phyloP scores from a whole-genome alignment of 92 coral and sea anemone species.

The Plumapathes pennacea region DNA sequence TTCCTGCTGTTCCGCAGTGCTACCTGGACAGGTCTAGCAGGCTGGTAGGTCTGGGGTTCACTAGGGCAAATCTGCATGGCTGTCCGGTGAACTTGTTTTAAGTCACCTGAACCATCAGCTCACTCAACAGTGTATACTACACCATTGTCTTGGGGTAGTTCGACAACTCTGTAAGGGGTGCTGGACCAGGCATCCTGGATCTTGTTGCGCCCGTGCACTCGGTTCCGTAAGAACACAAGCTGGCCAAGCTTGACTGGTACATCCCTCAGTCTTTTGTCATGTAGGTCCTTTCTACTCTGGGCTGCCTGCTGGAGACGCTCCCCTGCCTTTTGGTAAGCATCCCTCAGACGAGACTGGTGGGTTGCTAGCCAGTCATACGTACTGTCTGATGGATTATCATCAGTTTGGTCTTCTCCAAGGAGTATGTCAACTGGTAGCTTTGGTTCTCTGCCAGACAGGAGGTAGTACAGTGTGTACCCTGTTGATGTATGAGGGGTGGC shows the following conservation, averaged over 20 bases:
- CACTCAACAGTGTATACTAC: too few species aligned
- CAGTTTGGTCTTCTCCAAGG: constrained; percentile 10
- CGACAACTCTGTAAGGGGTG: too few species aligned
- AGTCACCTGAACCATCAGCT: too few species aligned
- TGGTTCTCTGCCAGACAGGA: constrained; percentile 44
- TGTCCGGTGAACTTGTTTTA: too few species aligned
- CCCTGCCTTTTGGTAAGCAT: constrained; percentile 65
- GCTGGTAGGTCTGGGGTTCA: too few species aligned
- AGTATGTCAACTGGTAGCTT: constrained; percentile 43
- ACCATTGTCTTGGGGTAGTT: too few species aligned
- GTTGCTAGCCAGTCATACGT: constrained; percentile 29
- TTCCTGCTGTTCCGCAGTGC: too few species aligned
- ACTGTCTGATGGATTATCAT: background rate
- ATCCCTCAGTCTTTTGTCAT: constrained; percentile 7
- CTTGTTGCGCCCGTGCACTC: constrained; percentile 37
- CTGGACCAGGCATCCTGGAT: too few species aligned
- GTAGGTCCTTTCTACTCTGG: constrained; percentile 21
- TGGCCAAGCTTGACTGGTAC: constrained; percentile 23
- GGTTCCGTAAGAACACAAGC: constrained; percentile 16
- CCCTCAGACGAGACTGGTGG: constrained; percentile 33
- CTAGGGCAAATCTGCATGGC: too few species aligned
- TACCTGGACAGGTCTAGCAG: too few species aligned
- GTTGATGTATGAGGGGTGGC: constrained; percentile 66
- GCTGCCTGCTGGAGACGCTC: constrained; percentile 50
- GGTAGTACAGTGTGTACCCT: constrained; percentile 48